Evolutionary conservation across 2,113 vertebrate genomes (phyloP), one percentile per base, ranked within the genome.

Genomic region (Chelonoidis abingdonii): DNA sequence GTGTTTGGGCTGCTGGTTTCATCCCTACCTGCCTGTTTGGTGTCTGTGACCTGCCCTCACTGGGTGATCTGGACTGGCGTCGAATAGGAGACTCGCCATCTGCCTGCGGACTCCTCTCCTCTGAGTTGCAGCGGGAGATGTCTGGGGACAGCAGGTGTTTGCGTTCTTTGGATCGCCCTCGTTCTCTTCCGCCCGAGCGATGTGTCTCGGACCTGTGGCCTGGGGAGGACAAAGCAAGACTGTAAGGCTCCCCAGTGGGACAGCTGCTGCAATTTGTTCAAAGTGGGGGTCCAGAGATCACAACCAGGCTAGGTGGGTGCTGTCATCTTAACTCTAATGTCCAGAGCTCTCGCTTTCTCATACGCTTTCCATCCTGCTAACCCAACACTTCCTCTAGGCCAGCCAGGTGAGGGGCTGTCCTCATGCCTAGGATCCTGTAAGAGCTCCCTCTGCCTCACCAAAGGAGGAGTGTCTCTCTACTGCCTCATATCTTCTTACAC

Each of bases 111-210:
- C 98, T 99, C 89, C 99, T 98, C 95, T 99, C 99, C 97, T 99
- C 99, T 0, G 99, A 99, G 97, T 99, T 99, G 95, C 99, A 99
- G 89, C 99, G 99, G 29, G 99, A 99, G 88, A 99, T 98, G 21
- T 99, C 99, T 0, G 99, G 99, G 80, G 99, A 99, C 90, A 99
- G 98, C 83, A 99, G 98, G 89, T 99, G 99, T 93, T 99, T 99
- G 57, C 99, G 98, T 95, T 99, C 99, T 98, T 99, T 99, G 52
- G 99, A 99, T 78, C 99, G 98, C 6, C 99, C 99, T 94, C 99
- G 97, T 95, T 99, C 99, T 89, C 99, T 99, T 97, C 98, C 99
- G 1, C 98, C 98, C 0, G 98, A 98, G 86, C 99, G 99, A 94
- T 98, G 99, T 78, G 98, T 98, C 56, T 99, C 99, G 5, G 98